A percentile compares a stretch with the other conserved stretches of the same genome.
Evolutionary conservation across 2,797 vertebrate genomes (phyloP).

Genomic region (Pagetopsis macropterus): DNA sequence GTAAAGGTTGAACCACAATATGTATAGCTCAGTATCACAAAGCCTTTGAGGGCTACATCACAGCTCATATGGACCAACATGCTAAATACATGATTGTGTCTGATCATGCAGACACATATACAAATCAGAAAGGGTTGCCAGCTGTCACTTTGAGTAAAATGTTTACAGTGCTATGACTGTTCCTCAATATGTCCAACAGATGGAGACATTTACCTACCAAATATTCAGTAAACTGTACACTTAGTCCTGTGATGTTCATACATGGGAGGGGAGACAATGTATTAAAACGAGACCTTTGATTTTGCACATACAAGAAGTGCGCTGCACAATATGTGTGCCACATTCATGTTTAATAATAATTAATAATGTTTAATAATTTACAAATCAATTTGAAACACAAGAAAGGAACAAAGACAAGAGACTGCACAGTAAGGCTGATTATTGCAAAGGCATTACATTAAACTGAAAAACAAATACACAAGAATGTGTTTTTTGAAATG

Average conservation of each 20-base stretch:
- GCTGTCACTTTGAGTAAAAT: neutral
- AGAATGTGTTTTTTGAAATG: neutral
- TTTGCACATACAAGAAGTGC: conserved; percentile 32
- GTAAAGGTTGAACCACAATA: neutral
- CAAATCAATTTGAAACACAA: conserved; percentile 59
- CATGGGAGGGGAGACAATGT: neutral
- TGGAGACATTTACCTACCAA: conserved; percentile 24
- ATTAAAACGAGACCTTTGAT: conserved; percentile 20
- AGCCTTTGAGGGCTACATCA: neutral
- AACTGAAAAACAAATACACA: conserved; percentile 20
- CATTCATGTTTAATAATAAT: conserved; percentile 67
- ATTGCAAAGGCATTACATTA: conserved; percentile 24
- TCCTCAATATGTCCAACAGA: conserved; percentile 56
- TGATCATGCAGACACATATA: neutral
- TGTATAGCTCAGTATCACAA: neutral
- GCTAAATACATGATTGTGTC: neutral
- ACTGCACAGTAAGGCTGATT: conserved; percentile 10
- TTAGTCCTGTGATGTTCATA: conserved; percentile 4
- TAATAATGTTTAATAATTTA: conserved; percentile 75
- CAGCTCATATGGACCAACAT: neutral
- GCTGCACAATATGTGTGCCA: conserved; percentile 11
- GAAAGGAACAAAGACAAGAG: conserved; percentile 28
- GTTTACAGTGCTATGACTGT: neutral
- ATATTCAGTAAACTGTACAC: neutral
- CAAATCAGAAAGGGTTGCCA: neutral